Evolutionary conservation across 2,113 vertebrate species (phyloP).

Genomic region (Nestor notabilis): DNA sequence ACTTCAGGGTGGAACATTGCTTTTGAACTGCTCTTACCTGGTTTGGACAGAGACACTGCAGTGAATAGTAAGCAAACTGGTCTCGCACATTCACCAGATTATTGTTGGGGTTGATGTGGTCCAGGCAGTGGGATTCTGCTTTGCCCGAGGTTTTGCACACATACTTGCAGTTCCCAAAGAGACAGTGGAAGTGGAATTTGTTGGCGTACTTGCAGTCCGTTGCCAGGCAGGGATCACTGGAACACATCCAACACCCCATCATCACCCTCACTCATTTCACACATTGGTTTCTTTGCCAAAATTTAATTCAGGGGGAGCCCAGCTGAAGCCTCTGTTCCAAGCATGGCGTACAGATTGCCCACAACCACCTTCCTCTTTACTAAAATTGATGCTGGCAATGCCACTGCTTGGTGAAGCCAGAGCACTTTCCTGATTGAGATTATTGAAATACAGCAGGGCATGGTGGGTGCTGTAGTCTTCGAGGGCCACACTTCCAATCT

Average conservation of each 20-base stretch:
- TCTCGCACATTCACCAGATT: conserved; percentile 95
- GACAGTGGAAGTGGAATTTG: conserved; percentile 99
- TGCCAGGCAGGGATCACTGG: conserved; percentile 93
- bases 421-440: neutral
- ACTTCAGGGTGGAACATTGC: neutral
- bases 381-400: neutral
- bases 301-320: conserved; percentile 47
- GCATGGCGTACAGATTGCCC: conserved; percentile 12
- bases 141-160: conserved; percentile 99
- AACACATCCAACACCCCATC: conserved; percentile 68
- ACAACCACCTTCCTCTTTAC: neutral
- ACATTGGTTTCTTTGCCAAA: conserved; percentile 51
- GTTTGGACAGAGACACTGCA: conserved; percentile 98
- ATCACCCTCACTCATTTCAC: conserved; percentile 52
- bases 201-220: conserved; percentile 99
- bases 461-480: conserved; percentile 58
- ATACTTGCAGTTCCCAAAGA: conserved; percentile 99
- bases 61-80: conserved; percentile 97
- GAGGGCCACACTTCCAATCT: neutral
- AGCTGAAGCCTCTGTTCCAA: conserved; percentile 29
- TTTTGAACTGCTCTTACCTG: conserved; percentile 83
- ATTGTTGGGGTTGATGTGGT: conserved; percentile 99
- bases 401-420: no score
- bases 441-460: conserved; percentile 47
- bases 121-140: conserved; percentile 97